Base-by-base conservation (phyloP, 2,888 invertebrate species). In the Leptopterna dolabrata region DNA sequence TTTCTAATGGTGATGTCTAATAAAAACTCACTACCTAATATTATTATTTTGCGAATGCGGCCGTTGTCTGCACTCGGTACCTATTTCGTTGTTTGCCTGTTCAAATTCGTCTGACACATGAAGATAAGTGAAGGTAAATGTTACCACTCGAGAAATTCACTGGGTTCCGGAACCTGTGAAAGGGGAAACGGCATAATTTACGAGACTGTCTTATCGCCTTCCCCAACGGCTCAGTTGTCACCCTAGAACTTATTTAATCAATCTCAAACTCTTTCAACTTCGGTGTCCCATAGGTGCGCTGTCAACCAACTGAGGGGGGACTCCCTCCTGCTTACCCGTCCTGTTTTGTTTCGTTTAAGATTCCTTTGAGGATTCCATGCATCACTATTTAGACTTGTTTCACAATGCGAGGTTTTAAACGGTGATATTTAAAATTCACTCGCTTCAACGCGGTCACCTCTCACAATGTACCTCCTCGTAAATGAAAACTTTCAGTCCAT, bases 191-290 rank as follows among this genome's bases (percentile, higher is more conserved):
- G 83, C 70, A 83, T 83, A 83, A 83, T 83, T 70, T 83, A 83
- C 83, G 43, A 83, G 81, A 16, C 81, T 27, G 63, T 63, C 63
- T 70, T 83, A 83, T 83, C 83, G 47, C 63, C 41, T 47, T 41
- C 63, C 27, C 63, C 70, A 14, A 70, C 83, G 63, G 55, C 55
- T 47, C 55, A 55, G 51, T 55, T 81, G 70, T 83, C 83, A 83
- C 30, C 45, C 63, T 41, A 27, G 19, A 83, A 83, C 83, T 83
- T 83, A 83, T 83, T 83, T 83, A 83, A 83, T 83, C 83, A 83
- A 83, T 83, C 83, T 83, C 83, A 70, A 83, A 83, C 70, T 83
- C 70, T n/a, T 24, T 30, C 81, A 70, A 83, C 63, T 83, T 51
- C 13, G 13, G 81, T 24, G 19, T 83, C 83, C 83, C 83, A 83